A percentile compares a stretch with the other conserved stretches of the same genome.
These are phyloP conservation scores for Heteromormyrus szaboi DNA, from an alignment of 2,797 vertebrate genomes.

Conservation along the genomic window DNA sequence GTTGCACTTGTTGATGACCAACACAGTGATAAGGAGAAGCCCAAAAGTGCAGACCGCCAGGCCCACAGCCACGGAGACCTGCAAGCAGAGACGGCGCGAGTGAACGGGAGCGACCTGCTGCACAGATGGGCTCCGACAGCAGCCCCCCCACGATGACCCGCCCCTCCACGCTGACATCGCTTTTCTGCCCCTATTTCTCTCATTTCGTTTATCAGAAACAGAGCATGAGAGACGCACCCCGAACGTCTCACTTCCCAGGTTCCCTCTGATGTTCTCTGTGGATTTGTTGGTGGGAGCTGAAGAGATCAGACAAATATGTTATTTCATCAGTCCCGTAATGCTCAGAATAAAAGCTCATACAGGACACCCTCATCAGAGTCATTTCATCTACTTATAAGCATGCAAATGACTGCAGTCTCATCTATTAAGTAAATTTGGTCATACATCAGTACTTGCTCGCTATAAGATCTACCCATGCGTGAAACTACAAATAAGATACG, in stretches of 20 bases:
- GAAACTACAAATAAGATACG: background rate
- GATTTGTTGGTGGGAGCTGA: slow-evolving; percentile 56
- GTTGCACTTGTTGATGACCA: slow-evolving; percentile 82
- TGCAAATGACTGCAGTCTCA: background rate
- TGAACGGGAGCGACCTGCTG: too few species aligned
- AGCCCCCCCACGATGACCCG: too few species aligned
- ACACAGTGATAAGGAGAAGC: slow-evolving; percentile 71
- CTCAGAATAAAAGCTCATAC: background rate
- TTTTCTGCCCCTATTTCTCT: background rate
- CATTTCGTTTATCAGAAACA: background rate
- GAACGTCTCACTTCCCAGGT: slow-evolving; percentile 55
- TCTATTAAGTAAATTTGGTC: background rate
- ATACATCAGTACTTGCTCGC: background rate
- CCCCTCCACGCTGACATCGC: too few species aligned
- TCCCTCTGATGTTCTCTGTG: slow-evolving; percentile 51
- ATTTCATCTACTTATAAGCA: background rate
- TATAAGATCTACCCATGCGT: background rate
- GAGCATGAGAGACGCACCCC: slow-evolving; percentile 45
- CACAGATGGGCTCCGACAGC: too few species aligned
- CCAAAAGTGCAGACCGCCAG: slow-evolving; percentile 75
- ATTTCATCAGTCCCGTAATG: background rate
- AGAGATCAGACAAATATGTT: background rate
- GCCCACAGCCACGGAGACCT: slow-evolving; percentile 84
- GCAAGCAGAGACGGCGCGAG: slow-evolving; percentile 13
- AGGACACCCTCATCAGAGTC: background rate